phyloP scores from a whole-genome alignment of 2,888 invertebrate genomes.

The Philereme transversata region DNA sequence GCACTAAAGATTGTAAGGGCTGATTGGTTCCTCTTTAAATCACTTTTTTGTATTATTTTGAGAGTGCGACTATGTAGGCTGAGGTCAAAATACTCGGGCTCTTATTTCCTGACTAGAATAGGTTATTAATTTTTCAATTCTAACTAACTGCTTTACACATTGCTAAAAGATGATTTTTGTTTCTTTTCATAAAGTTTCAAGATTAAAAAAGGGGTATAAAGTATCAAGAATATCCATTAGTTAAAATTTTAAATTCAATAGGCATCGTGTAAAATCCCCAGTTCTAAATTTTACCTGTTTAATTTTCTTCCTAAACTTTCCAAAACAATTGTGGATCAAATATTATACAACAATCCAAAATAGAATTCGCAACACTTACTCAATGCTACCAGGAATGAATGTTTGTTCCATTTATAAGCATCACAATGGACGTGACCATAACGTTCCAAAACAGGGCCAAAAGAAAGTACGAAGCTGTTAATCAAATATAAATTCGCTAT shows the following conservation, averaged over 20 bases:
- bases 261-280: too few relatives aligned
- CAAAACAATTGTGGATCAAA: not conserved
- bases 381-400: slow-evolving; percentile 13
- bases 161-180: too few relatives aligned
- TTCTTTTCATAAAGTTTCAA: too few relatives aligned
- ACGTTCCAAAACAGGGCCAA: slow-evolving; percentile 40
- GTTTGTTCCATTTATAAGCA: slow-evolving; percentile 15
- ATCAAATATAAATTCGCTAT: slow-evolving; percentile 37
- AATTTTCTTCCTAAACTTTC: not conserved
- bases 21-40: slow-evolving; percentile 15
- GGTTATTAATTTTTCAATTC: not conserved
- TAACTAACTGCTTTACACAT: too few relatives aligned
- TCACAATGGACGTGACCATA: slow-evolving; percentile 22
- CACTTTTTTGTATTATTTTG: slow-evolving; percentile 16
- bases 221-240: too few relatives aligned
- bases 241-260: too few relatives aligned
- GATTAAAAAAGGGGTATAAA: too few relatives aligned
- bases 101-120: slow-evolving; percentile 6
- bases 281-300: too few relatives aligned
- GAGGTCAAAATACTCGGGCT: not conserved
- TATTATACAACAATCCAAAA: slow-evolving; percentile 9
- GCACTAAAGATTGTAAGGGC: slow-evolving; percentile 20
- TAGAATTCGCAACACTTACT: slow-evolving; percentile 15
- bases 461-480: slow-evolving; percentile 48
- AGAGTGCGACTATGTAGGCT: slow-evolving; percentile 1